Base-by-base conservation (phyloP, 1,140 invertebrate species). In the Spodoptera litura region DNA sequence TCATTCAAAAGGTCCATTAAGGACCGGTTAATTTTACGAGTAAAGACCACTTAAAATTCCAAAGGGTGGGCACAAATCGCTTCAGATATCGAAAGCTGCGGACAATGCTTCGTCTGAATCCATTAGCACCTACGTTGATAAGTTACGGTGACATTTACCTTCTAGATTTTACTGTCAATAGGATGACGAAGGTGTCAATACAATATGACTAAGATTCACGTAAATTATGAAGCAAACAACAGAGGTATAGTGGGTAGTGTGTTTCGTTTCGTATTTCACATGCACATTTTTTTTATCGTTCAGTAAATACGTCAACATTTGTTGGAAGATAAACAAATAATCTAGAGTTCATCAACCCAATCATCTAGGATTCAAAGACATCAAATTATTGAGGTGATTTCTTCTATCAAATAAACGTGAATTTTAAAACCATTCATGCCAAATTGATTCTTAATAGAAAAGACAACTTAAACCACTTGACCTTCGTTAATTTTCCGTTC, bases 31-130 rank as follows among this genome's bases (percentile, higher is more conserved):
- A 91, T 88, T 92, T 91, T 91, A 92, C 88, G 91, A 91, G 83
- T 82, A 78, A 81, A 73, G 84, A 87, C 84, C 90, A 93, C 90
- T 93, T 92, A 93, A 93, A 88, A 91, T 91, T 93, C 89, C 85
- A 78, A 87, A 80, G 83, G 85, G 83, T 79, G 83, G 78, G 79
- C 85, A 88, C 84, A 88, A 89, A 91, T 90, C 83, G 81, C 78
- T 85, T 87, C 90, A 87, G 89, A 91, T 90, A 91, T 93, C 89
- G 85, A 86, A 84, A 79, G 83, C 87, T 87, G 81, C 55, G 52
- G 74, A 56, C 52, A 68, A 66, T 64, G 51, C 27, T 55, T 72
- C 70, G 77, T 81, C 73, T 87, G 80, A 86, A 81, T 78, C 85
- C 87, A 89, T 90, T 91, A 91, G 85, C 88, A 90, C 88, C 84